These are phyloP conservation scores for Fopius arisanus DNA, from an alignment of 1,140 invertebrate genomes.

Conservation along the genomic window DNA sequence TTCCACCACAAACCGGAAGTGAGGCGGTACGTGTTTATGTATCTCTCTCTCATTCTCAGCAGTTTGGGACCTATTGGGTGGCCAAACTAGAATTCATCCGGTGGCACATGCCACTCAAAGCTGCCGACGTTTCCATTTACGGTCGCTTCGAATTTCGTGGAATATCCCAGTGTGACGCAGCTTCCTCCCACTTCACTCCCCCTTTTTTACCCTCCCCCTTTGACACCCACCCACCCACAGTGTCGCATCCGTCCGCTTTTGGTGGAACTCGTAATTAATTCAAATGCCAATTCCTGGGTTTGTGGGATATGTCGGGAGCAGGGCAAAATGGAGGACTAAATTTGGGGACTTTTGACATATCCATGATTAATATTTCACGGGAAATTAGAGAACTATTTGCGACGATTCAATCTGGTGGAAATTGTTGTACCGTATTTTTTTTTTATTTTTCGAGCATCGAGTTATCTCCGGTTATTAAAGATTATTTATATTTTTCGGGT, in stretches of 20 bases:
- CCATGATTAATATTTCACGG: too few species aligned
- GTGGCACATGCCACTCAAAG: conserved; percentile 33
- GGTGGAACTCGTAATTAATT: not conserved
- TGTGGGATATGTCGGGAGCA: too few species aligned
- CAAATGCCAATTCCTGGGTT: not conserved
- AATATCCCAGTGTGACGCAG: conserved; percentile 11
- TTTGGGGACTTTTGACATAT: too few species aligned
- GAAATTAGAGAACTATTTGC: too few species aligned
- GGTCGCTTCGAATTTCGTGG: conserved; percentile 22
- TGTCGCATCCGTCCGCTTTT: not conserved
- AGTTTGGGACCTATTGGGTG: conserved; percentile 18
- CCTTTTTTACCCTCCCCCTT: not conserved
- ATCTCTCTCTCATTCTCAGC: not conserved
- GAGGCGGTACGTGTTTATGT: conserved; percentile 12
- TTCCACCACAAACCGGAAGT: conserved; percentile 29
- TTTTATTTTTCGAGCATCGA: too few species aligned
- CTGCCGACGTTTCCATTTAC: conserved; percentile 31
- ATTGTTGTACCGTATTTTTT: too few species aligned
- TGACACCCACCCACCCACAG: not conserved
- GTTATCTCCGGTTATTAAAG: too few species aligned
- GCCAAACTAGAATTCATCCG: conserved; percentile 35
- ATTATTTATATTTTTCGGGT: too few species aligned
- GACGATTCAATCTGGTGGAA: too few species aligned
- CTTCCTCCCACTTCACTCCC: not conserved
- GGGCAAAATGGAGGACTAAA: too few species aligned